Evolutionary conservation across 2,888 invertebrate genomes (phyloP).

Genomic region (Phortica magna): DNA sequence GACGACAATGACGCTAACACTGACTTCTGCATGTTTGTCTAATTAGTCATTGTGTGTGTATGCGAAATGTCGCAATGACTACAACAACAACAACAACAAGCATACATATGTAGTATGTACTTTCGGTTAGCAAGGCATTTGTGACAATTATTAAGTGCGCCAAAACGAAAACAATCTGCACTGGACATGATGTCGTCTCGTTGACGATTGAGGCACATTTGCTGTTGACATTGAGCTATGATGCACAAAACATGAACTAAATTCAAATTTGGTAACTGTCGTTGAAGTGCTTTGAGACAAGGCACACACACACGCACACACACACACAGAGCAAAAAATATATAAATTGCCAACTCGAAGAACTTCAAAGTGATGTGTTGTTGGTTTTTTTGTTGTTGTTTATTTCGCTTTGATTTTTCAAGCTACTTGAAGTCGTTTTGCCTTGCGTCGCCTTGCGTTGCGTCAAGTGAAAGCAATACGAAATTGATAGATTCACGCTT

Average conservation of each 20-base stretch:
- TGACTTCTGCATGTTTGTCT: constrained; percentile 23
- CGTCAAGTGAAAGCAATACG: constrained; percentile 18
- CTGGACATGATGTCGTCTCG: not conserved
- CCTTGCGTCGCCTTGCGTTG: not conserved
- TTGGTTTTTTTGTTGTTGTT: too few relatives aligned
- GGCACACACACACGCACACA: not conserved
- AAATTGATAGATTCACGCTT: constrained; percentile 29
- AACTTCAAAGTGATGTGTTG: too few relatives aligned
- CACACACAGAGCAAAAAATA: not conserved
- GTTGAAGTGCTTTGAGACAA: not conserved
- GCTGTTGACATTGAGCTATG: constrained; percentile 9
- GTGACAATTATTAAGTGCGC: constrained; percentile 18
- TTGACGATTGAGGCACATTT: constrained; percentile 9
- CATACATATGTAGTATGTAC: not conserved
- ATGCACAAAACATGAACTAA: not conserved
- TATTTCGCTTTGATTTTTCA: too few relatives aligned
- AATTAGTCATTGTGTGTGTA: constrained; percentile 9
- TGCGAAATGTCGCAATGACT: not conserved
- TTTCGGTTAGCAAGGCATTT: not conserved
- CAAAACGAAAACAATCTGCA: not conserved
- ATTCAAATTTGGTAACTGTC: not conserved
- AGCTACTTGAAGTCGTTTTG: not conserved
- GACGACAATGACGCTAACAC: not conserved
- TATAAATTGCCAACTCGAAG: not conserved
- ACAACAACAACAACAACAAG: not conserved